Evolutionary conservation across 2,797 vertebrate genomes (phyloP).

Genomic region (Pterois miles): DNA sequence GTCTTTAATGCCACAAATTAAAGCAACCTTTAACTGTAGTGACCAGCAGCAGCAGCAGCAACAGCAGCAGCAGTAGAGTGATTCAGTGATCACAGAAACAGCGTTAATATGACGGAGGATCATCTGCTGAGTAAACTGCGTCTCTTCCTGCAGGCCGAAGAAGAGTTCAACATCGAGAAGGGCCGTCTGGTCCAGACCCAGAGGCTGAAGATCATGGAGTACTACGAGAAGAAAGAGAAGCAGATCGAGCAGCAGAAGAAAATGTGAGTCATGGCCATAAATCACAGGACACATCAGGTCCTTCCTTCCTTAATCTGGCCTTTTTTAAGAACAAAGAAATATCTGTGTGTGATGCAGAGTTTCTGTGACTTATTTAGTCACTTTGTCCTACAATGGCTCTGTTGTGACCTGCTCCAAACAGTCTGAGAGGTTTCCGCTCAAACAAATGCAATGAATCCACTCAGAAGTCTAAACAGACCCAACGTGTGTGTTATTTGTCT

Average conservation of each 20-base stretch:
- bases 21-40: background rate
- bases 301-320: conserved; percentile 9
- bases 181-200: conserved; percentile 98
- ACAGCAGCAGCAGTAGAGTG: too few species aligned
- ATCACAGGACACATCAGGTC: conserved; percentile 27
- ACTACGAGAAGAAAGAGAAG: conserved; percentile 99
- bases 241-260: conserved; percentile 99
- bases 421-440: background rate
- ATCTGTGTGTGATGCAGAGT: conserved; percentile 25
- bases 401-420: conserved; percentile 13
- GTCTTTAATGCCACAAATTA: background rate
- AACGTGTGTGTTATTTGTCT: conserved; percentile 50
- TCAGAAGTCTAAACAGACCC: conserved; percentile 15
- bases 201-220: conserved; percentile 99
- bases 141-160: conserved; percentile 90
- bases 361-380: conserved; percentile 54
- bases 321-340: conserved; percentile 48
- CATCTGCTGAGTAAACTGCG: conserved; percentile 16
- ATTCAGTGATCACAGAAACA: background rate
- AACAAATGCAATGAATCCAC: conserved; percentile 1
- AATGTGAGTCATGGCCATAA: conserved; percentile 84
- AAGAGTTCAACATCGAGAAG: conserved; percentile 99
- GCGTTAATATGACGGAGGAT: background rate
- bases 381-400: conserved; percentile 13
- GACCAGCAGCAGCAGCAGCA: background rate